phyloP scores from a whole-genome alignment of 2,113 vertebrate genomes.

The Phrynosoma platyrhinos region DNA sequence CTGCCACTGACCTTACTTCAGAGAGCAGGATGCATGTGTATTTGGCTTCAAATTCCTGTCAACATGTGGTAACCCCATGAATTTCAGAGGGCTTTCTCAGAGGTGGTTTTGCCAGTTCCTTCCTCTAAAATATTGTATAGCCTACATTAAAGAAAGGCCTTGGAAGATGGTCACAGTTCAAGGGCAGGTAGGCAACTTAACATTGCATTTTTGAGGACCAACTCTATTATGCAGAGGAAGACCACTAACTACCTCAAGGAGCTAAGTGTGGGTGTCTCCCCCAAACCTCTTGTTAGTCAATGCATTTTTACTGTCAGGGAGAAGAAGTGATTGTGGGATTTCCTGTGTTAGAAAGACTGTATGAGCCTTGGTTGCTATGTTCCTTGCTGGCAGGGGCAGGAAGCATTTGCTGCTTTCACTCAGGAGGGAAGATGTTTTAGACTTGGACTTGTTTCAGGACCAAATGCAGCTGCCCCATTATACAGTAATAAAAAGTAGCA shows the following conservation, averaged over 20 bases:
- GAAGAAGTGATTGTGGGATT: neutral
- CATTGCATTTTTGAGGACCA: neutral
- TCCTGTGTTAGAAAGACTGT: too few species aligned
- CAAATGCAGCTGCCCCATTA: neutral
- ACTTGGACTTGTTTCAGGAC: neutral
- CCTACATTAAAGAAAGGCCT: neutral
- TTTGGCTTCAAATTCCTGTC: too few species aligned
- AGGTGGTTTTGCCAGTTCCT: too few species aligned
- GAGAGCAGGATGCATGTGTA: neutral
- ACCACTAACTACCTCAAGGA: neutral
- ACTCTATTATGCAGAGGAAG: neutral
- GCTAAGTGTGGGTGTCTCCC: neutral
- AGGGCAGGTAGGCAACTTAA: neutral
- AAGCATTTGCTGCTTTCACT: too few species aligned
- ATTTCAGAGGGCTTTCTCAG: too few species aligned
- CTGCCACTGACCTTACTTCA: neutral
- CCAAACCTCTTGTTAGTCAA: neutral
- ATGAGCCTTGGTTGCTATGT: too few species aligned
- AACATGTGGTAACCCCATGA: too few species aligned
- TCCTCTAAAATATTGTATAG: too few species aligned
- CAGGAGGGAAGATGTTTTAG: neutral
- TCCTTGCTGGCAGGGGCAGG: too few species aligned
- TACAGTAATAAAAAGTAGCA: neutral
- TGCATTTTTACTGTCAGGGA: neutral
- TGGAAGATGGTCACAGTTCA: neutral